These are phyloP conservation scores for Athene noctua DNA, from an alignment of 2,113 vertebrate genomes.

Conservation along the genomic window DNA sequence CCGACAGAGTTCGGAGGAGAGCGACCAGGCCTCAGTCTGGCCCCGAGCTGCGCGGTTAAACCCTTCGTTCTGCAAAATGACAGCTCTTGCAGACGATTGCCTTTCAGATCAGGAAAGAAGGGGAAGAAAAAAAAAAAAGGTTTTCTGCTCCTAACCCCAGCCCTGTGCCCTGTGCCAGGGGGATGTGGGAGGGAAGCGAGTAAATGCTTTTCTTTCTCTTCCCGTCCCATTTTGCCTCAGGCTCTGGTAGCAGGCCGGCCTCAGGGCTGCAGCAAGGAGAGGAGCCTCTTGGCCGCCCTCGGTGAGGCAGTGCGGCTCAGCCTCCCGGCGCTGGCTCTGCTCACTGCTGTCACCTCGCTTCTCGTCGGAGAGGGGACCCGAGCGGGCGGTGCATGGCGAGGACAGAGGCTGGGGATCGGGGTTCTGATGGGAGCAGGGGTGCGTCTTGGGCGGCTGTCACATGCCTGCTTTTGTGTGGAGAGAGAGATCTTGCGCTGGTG, in stretches of 20 bases:
- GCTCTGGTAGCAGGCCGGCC: neutral
- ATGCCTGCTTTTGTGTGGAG: neutral
- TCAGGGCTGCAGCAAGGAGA: neutral
- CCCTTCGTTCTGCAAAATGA: neutral
- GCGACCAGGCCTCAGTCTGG: neutral
- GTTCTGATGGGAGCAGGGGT: rapidly evolving
- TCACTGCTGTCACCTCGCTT: neutral
- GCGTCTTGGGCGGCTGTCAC: too few relatives aligned
- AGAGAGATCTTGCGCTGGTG: neutral
- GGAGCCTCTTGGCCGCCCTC: neutral
- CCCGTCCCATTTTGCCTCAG: too few relatives aligned
- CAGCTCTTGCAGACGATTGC: neutral
- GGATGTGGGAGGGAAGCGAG: neutral
- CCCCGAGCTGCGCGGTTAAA: neutral
- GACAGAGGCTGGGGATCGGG: neutral
- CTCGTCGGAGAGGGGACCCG: too few relatives aligned
- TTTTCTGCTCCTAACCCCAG: neutral
- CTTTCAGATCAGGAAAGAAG: neutral
- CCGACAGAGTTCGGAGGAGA: neutral
- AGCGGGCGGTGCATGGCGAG: neutral
- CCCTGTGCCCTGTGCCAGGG: too few relatives aligned
- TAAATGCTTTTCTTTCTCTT: too few relatives aligned
- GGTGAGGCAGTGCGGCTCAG: neutral
- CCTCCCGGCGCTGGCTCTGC: neutral
- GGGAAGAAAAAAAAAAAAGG: neutral